phyloP scores from a whole-genome alignment of 2,113 vertebrate species.

The Heptranchias perlo region DNA sequence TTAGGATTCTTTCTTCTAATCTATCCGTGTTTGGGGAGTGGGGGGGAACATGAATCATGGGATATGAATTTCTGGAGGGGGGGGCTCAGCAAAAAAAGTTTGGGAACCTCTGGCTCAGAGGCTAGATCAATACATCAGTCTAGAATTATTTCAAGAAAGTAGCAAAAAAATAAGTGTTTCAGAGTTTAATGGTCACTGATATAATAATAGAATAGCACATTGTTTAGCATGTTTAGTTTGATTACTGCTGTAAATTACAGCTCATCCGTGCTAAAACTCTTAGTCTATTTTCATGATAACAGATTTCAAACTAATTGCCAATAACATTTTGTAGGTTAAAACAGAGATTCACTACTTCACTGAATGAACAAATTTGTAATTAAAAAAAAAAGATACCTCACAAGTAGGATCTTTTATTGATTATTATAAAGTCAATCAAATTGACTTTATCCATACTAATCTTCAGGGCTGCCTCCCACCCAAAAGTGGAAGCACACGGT shows the following conservation, averaged over 20 bases:
- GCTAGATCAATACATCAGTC: background rate
- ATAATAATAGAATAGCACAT: background rate
- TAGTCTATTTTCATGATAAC: background rate
- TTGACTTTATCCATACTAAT: background rate
- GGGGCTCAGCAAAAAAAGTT: background rate
- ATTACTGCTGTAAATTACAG: background rate
- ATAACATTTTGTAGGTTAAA: background rate
- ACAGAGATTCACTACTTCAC: background rate
- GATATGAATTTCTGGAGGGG: too few relatives aligned
- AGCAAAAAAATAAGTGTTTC: background rate
- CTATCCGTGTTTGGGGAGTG: too few relatives aligned
- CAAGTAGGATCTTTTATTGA: background rate
- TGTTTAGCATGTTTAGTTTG: background rate
- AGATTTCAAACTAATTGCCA: background rate
- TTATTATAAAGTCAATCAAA: background rate
- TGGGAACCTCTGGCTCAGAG: background rate
- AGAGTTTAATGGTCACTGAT: background rate
- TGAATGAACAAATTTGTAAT: background rate
- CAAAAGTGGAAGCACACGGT: too few relatives aligned
- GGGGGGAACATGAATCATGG: too few relatives aligned
- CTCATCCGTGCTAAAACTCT: background rate
- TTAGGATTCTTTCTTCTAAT: background rate
- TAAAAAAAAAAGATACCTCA: background rate
- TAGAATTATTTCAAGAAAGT: background rate
- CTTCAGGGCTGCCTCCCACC: background rate